These are phyloP conservation scores for Mola mola DNA, from an alignment of 2,113 vertebrate species.

Conservation along the genomic window DNA sequence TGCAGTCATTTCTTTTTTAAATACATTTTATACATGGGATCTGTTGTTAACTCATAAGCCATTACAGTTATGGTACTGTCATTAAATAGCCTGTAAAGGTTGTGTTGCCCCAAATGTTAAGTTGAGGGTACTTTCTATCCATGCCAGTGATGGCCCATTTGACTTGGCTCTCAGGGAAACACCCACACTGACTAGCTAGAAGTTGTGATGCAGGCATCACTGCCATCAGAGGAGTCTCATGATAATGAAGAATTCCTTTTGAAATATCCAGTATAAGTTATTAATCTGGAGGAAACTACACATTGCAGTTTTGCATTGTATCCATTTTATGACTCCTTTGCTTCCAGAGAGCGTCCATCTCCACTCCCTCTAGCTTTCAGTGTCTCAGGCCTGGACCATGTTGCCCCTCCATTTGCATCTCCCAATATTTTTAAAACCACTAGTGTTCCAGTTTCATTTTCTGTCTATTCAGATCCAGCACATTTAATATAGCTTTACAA, in stretches of 20 bases:
- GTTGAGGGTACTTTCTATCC: conserved; percentile 54
- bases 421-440: not conserved
- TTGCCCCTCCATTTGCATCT: conserved; percentile 29
- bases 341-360: not conserved
- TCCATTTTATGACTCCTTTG: conserved; percentile 14
- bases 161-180: conserved; percentile 78
- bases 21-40: conserved; percentile 29
- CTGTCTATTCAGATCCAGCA: not conserved
- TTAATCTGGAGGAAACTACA: too few species aligned
- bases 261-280: too few species aligned
- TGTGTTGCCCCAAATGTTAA: conserved; percentile 51
- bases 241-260: too few species aligned
- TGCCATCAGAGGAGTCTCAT: conserved; percentile 8
- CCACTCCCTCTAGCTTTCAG: conserved; percentile 1
- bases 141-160: conserved; percentile 46
- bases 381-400: conserved; percentile 49
- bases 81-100: conserved; percentile 3
- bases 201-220: conserved; percentile 2
- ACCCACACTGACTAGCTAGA: conserved; percentile 11
- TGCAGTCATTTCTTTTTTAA: conserved; percentile 29
- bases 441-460: not conserved
- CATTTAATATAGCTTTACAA: too few species aligned
- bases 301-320: not conserved
- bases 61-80: conserved; percentile 42
- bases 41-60: conserved; percentile 49